Base-by-base conservation (phyloP, 1,140 invertebrate species). In the Xylocopa sonorina region DNA sequence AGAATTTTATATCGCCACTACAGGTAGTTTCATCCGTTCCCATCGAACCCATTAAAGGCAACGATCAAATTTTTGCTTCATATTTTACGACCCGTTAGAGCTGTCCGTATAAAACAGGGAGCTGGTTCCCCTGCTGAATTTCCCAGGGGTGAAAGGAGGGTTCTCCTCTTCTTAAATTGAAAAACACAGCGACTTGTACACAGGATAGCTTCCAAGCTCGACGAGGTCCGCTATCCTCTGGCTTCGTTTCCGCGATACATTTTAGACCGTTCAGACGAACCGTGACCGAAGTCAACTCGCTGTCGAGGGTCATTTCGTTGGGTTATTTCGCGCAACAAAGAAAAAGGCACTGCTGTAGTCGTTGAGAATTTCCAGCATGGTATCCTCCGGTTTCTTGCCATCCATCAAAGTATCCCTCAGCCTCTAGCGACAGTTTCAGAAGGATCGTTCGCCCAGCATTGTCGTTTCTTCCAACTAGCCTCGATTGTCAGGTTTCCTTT, bases 91-190 rank as follows among this genome's bases (percentile, higher is more conserved):
- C 16, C 24, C 41, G n/a, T 29, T 21, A 38, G 21, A 66, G 63
- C 18, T 66, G 27, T 10, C 27, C 62, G 62, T 43, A 29, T 48
- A 62, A 62, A 9, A 66, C n/a, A n/a, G 24, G 46, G 41, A 43
- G 41, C 46, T 29, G 41, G 9, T 66, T 48, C 43, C 2, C 27
- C 41, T 29, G 62, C 24, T 64, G 24, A 43, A 64, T 64, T 64
- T 64, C 62, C 62, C 62, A 64, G 38, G 62, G 62, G 62, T 43
- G 63, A 66, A 10, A 4, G 7, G 32, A 32, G 18, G 27, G 9
- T 4, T n/a, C 21, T 46, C 2, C 10, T 46, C 27, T 32, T 1
- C 5, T 29, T 48, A 66, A 48, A 66, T 29, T 29, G 63, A 46
- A 46, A 66, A 66, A 34, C 43, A 14, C 29, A 48, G 46, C 63